Evolutionary conservation across 2,888 invertebrate species (phyloP).

Genomic region (Athalia rosae): DNA sequence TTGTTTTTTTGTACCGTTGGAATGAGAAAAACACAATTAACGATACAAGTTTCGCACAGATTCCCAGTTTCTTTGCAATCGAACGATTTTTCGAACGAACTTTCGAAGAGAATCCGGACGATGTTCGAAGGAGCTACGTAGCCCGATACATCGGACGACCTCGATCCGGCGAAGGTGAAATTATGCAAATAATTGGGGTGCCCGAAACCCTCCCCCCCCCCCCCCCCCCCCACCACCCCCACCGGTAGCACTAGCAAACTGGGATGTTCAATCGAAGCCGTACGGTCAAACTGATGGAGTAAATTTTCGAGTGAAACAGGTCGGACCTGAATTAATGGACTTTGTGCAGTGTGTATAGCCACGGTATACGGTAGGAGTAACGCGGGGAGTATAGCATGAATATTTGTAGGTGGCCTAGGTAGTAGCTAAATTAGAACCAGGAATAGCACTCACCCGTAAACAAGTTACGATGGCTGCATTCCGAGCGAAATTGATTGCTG

Average conservation of each 20-base stretch:
- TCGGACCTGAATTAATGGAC: constrained; percentile 35
- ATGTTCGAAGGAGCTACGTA: constrained; percentile 4
- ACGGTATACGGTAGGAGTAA: neutral
- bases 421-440: constrained; percentile 37
- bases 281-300: constrained; percentile 22
- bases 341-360: neutral
- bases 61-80: too few relatives aligned
- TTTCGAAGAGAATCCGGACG: neutral
- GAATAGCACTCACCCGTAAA: constrained; percentile 22
- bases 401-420: constrained; percentile 27
- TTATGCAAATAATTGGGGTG: constrained; percentile 32
- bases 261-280: constrained; percentile 22
- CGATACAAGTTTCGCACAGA: too few relatives aligned
- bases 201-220: neutral
- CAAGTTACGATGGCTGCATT: constrained; percentile 37
- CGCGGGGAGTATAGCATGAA: constrained; percentile 21
- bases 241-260: too few relatives aligned
- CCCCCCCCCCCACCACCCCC: too few relatives aligned
- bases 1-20: constrained; percentile 4
- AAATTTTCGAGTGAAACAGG: constrained; percentile 31
- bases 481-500: constrained; percentile 34
- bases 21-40: too few relatives aligned
- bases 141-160: constrained; percentile 5
- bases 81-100: too few relatives aligned
- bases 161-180: constrained; percentile 23